These are phyloP conservation scores for Thaumatotibia leucotreta DNA, from an alignment of 1,140 invertebrate species.

Conservation along the genomic window DNA sequence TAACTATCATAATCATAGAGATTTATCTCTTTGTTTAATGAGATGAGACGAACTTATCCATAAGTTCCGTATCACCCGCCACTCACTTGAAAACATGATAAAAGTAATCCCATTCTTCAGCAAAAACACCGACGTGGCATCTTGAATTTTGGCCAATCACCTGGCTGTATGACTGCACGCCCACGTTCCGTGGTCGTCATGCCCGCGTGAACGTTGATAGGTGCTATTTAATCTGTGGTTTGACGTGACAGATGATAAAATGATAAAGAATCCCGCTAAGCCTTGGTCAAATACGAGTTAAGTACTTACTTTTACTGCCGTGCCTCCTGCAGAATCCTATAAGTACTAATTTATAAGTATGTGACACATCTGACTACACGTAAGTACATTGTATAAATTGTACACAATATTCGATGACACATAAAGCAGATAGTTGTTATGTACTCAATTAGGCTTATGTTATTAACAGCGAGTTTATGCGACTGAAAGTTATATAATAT, in stretches of 20 bases:
- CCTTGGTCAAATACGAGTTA: constrained; percentile 23
- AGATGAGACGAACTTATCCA: not conserved
- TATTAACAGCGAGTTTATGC: too few species aligned
- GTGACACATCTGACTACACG: not conserved
- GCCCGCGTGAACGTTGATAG: constrained; percentile 25
- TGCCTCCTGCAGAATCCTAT: constrained; percentile 20
- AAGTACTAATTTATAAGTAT: not conserved
- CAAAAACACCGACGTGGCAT: constrained; percentile 30
- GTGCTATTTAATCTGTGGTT: constrained; percentile 8
- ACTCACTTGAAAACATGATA: constrained; percentile 8
- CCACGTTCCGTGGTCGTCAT: constrained; percentile 56
- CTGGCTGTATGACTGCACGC: constrained; percentile 34
- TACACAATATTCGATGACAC: not conserved
- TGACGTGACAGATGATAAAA: constrained; percentile 22
- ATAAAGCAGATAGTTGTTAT: not conserved
- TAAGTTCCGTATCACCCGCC: not conserved
- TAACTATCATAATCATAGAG: not conserved
- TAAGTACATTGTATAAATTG: not conserved
- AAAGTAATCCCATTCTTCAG: constrained; percentile 3
- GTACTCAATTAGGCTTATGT: too few species aligned
- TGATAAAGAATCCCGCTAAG: constrained; percentile 25
- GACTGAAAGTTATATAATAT: too few species aligned
- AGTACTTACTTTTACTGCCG: constrained; percentile 26
- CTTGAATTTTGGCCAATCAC: constrained; percentile 34
- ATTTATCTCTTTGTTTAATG: not conserved